Evolutionary conservation across 2,888 invertebrate genomes (phyloP), one percentile per base, ranked within the genome.

Genomic region (Sclerodermus sp.): DNA sequence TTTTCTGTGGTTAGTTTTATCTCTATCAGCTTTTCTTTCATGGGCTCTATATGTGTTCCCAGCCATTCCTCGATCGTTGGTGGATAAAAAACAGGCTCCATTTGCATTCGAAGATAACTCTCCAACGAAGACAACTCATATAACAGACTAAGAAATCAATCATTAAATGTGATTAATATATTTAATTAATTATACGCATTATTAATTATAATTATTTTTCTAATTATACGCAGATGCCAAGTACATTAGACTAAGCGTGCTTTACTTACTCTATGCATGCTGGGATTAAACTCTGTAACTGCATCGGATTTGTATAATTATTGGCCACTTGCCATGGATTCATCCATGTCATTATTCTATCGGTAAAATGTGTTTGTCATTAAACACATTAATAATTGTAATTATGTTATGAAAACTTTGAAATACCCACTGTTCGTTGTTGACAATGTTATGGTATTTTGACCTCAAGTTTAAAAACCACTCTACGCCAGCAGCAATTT

Each of bases 241-340:
- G n/a, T n/a, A n/a, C n/a, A n/a, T n/a, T n/a, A n/a, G n/a, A n/a
- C n/a, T 42, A 1, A 47, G 45, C n/a, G n/a, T n/a, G n/a, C n/a
- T 44, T 34, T 53, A 81, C 84, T 82, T 71, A 88, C 88, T 83
- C 81, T 40, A 81, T 80, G 5, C 86, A 81, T 1, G 79, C 78
- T n/a, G 80, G 80, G 8, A 83, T 71, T 10, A 88, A 80, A 32
- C 82, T 82, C 51, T 85, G 83, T 3, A 87, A 78, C 62, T 85
- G 85, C 84, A 84, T 83, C 3, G 87, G 85, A 64, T 84, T 86
- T 0, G 85, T 86, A 64, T 83, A 86, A 55, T 82, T 82, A 52
- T 83, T 83, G 36, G 82, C 79, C n/a, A 87, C 75, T 73, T 88
- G 88, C 88, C 88, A 88, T 0, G 83, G 81, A 70, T 88, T 88